These are phyloP conservation scores for Anoura caudifer DNA, from an alignment of 2,113 vertebrate genomes.

Conservation along the genomic window DNA sequence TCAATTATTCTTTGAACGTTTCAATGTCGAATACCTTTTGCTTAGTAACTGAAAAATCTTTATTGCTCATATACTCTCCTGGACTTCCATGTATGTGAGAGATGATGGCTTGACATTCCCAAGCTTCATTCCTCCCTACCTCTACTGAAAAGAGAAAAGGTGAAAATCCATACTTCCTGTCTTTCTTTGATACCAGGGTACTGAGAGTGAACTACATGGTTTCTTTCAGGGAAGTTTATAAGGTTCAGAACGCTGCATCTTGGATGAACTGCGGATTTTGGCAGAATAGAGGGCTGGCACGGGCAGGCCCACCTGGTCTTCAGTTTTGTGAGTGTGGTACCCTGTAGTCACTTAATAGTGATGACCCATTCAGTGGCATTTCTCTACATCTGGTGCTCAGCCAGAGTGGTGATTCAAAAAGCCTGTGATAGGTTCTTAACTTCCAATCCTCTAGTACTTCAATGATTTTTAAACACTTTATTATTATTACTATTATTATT, in stretches of 20 bases:
- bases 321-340: not conserved
- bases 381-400: not conserved
- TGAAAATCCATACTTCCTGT: not conserved
- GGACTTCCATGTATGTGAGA: accelerated
- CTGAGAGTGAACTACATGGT: not conserved
- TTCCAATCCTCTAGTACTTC: not conserved
- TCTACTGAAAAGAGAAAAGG: not conserved
- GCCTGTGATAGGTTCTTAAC: not conserved
- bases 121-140: accelerated
- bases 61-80: not conserved
- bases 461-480: not conserved
- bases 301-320: too few relatives aligned
- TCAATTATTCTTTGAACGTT: not conserved
- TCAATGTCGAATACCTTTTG: not conserved
- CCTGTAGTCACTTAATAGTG: not conserved
- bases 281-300: not conserved
- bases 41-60: not conserved
- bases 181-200: not conserved
- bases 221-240: not conserved
- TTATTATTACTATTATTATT: not conserved
- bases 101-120: accelerated
- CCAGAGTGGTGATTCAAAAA: not conserved
- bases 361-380: not conserved
- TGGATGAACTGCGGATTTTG: not conserved
- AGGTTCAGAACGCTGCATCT: not conserved